A percentile compares a stretch with the other conserved stretches of the same genome.
Conservation (phyloP, 2,113 vertebrate species). For the Chaetura pelagica region DNA sequence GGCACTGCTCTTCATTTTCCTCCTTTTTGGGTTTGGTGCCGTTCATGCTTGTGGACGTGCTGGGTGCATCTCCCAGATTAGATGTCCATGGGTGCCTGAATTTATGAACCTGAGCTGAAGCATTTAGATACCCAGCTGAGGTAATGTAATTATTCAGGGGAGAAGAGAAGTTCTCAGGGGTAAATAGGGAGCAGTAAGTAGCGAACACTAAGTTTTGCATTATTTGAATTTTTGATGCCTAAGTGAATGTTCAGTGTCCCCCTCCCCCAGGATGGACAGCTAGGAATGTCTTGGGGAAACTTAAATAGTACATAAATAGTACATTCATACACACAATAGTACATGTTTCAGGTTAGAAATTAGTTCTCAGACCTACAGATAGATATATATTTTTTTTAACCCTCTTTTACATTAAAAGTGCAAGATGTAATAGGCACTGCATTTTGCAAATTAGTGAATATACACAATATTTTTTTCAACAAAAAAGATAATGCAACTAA, state of each 20-base stretch:
- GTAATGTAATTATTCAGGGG: not conserved
- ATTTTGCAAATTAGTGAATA: not conserved
- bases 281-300: not conserved
- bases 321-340: too few species aligned
- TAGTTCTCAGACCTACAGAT: not conserved
- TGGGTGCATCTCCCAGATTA: not conserved
- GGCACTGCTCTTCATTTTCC: accelerated
- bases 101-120: not conserved
- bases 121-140: not conserved
- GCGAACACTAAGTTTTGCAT: not conserved
- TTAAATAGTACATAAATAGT: not conserved
- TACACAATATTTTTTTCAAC: not conserved
- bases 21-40: not conserved
- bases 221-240: not conserved
- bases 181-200: too few species aligned
- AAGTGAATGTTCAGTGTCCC: too few species aligned
- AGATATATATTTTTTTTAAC: not conserved
- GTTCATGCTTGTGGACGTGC: accelerated
- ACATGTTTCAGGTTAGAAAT: not conserved
- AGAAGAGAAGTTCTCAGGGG: not conserved
- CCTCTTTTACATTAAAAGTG: not conserved
- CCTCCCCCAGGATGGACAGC: not conserved
- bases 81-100: not conserved
- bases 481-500: not conserved
- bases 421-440: not conserved